Evolutionary conservation across 2,888 invertebrate genomes (phyloP), one percentile per base, ranked within the genome.

Genomic region (Sceliomorpha sp.): DNA sequence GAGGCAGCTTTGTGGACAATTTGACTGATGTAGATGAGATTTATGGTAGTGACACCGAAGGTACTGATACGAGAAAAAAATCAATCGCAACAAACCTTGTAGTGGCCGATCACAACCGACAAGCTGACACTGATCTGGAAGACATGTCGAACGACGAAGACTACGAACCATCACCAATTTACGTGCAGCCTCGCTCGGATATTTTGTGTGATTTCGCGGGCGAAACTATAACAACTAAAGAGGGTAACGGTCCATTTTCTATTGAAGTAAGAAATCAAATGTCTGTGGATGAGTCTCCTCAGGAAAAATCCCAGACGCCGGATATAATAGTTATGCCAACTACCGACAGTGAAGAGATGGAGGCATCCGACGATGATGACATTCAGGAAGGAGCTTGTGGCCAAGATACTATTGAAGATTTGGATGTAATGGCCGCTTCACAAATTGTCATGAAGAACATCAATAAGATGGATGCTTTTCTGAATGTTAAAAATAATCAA

Each of bases 241-340:
- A 88, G 44, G 88, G 88, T 2, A 81, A 88, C 29, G 88, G 88
- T 0, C 88, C 88, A 0, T 88, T 88, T 26, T 87, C 88, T 1
- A 69, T 84, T 1, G 88, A 88, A 50, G 74, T 87, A 0, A 77
- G 87, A 53, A 85, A 83, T 58, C 82, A 83, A 67, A 80, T 88
- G 80, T 84, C 83, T 0, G n/a, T 74, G 9, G 72, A 75, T 10
- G 72, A 17, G 37, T 64, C 6, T 1, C 10, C 6, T n/a, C 9
- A 55, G 10, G 29, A 14, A 39, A 64, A 40, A 4, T 14, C 40
- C 1, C 44, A 9, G 5, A 50, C 55, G n/a, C 62, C 67, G 9
- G 81, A 84, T 1, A 77, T 80, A 8, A 34, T 75, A 1, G 62
- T 81, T 0, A 39, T 78, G 76, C 79, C 81, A 0, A 77, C 77